These are phyloP conservation scores for Drosophila falleni DNA, from an alignment of 2,888 invertebrate genomes.

Conservation along the genomic window DNA sequence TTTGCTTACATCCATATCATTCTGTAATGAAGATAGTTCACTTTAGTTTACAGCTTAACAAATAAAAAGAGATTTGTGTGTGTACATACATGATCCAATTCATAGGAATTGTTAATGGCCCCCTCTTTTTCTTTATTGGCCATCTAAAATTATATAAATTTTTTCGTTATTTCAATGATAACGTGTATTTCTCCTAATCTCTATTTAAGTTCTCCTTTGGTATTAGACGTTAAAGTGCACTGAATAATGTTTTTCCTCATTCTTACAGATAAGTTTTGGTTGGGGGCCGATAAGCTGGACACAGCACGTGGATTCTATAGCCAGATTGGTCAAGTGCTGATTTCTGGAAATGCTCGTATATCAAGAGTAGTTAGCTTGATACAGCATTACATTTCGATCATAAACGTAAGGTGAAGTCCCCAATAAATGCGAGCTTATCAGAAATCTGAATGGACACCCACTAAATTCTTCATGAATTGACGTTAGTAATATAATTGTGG, in stretches of 20 bases:
- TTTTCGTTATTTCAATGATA: slow-evolving; percentile 15
- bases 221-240: background rate
- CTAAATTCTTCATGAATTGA: slow-evolving; percentile 31
- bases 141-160: slow-evolving; percentile 56
- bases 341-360: slow-evolving; percentile 7
- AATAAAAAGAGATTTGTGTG: background rate
- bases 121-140: slow-evolving; percentile 59
- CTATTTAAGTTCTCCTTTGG: background rate
- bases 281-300: slow-evolving; percentile 8
- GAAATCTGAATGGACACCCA: slow-evolving; percentile 26
- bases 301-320: slow-evolving; percentile 30
- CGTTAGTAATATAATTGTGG: slow-evolving; percentile 4
- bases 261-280: slow-evolving; percentile 11
- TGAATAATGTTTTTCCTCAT: slow-evolving; percentile 6
- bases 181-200: slow-evolving; percentile 8
- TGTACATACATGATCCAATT: slow-evolving; percentile 70
- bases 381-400: slow-evolving; percentile 12
- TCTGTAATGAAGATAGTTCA: slow-evolving; percentile 30
- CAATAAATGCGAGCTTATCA: slow-evolving; percentile 21
- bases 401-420: slow-evolving; percentile 10
- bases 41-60: background rate
- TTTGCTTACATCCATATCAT: slow-evolving; percentile 19
- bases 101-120: slow-evolving; percentile 70
- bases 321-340: slow-evolving; percentile 18
- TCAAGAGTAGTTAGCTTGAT: background rate